phyloP scores from a whole-genome alignment of 2,888 invertebrate species.

The Drosophila atroscutellata region DNA sequence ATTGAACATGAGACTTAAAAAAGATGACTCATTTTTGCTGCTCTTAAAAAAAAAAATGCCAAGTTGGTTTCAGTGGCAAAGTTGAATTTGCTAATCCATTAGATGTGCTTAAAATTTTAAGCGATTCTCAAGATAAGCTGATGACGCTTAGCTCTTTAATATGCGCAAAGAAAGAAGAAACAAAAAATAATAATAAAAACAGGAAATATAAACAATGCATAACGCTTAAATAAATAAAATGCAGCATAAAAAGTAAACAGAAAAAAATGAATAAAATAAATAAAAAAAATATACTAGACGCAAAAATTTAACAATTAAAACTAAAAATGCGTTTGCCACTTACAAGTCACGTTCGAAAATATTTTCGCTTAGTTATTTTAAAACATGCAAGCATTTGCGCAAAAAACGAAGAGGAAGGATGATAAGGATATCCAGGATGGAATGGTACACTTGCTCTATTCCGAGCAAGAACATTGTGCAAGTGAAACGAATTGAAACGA shows the following conservation, averaged over 20 bases:
- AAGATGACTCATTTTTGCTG: conserved; percentile 32
- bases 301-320: conserved; percentile 35
- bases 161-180: neutral
- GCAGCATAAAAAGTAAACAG: conserved; percentile 17
- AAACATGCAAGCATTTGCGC: conserved; percentile 62
- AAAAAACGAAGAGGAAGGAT: conserved; percentile 1
- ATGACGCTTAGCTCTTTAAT: conserved; percentile 26
- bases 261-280: conserved; percentile 16
- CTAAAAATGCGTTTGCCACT: conserved; percentile 57
- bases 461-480: conserved; percentile 49
- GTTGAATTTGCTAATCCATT: conserved; percentile 51
- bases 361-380: conserved; percentile 62
- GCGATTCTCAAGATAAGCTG: conserved; percentile 52
- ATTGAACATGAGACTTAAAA: conserved; percentile 2
- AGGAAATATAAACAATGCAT: conserved; percentile 72
- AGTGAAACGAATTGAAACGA: conserved; percentile 29
- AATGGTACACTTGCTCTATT: conserved; percentile 63
- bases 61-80: conserved; percentile 63
- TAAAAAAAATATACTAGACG: neutral
- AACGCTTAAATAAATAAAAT: conserved; percentile 35
- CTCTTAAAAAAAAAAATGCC: neutral
- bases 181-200: conserved; percentile 38
- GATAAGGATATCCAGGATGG: neutral
- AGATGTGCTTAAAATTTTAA: conserved; percentile 53
- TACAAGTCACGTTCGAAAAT: conserved; percentile 60